These are phyloP conservation scores for Philereme transversata DNA, from an alignment of 2,888 invertebrate species.

Conservation along the genomic window DNA sequence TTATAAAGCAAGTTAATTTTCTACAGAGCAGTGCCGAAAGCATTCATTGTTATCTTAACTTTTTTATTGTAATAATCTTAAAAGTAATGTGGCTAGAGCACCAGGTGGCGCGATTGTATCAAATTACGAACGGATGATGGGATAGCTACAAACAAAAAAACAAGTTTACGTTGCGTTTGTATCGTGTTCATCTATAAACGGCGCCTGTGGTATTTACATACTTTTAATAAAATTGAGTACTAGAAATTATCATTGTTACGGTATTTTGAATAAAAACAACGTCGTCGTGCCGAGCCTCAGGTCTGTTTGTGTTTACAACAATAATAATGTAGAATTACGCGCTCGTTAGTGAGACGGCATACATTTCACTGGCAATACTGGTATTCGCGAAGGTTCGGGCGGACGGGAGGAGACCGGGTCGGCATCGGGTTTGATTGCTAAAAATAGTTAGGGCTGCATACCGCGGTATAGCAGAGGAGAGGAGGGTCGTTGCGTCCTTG, in stretches of 20 bases:
- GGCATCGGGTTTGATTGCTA: constrained; percentile 73
- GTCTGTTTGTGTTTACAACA: constrained; percentile 38
- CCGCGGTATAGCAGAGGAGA: constrained; percentile 27
- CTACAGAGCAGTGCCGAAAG: constrained; percentile 55
- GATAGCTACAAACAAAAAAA: constrained; percentile 23
- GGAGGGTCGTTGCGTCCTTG: constrained; percentile 65
- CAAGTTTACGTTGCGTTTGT: constrained; percentile 11
- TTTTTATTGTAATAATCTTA: constrained; percentile 62
- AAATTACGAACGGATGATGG: constrained; percentile 56
- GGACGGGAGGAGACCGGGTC: constrained; percentile 49
- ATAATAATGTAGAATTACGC: constrained; percentile 43
- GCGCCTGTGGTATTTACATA: background rate
- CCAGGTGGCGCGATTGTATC: constrained; percentile 64
- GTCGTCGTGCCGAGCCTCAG: constrained; percentile 29
- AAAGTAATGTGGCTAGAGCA: constrained; percentile 58
- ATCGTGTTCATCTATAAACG: constrained; percentile 12
- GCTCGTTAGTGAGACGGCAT: constrained; percentile 50
- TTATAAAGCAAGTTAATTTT: constrained; percentile 46
- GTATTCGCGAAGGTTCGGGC: constrained; percentile 52
- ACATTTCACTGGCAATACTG: constrained; percentile 45
- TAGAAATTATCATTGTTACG: constrained; percentile 34
- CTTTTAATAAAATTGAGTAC: constrained; percentile 15
- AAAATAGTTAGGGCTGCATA: constrained; percentile 67
- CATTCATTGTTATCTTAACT: constrained; percentile 58
- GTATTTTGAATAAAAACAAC: constrained; percentile 30